Evolutionary conservation across 1,140 invertebrate species (phyloP).

Genomic region (Listronotus bonariensis): DNA sequence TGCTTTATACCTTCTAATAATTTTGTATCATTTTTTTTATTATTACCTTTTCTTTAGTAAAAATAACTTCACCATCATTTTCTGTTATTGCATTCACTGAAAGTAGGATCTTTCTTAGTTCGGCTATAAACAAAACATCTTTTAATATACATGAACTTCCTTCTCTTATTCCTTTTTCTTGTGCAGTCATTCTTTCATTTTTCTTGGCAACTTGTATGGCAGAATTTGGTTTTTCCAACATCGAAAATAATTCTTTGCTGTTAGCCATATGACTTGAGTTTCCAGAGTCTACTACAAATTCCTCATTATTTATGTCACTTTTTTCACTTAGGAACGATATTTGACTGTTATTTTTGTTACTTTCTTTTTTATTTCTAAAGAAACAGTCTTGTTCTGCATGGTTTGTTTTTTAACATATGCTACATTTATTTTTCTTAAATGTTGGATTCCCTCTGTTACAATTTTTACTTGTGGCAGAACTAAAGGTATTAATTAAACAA

Average conservation of each 20-base stretch:
- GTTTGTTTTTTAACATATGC: slow-evolving; percentile 10
- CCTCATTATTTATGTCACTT: not conserved
- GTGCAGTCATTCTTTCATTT: slow-evolving; percentile 3
- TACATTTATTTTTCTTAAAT: not conserved
- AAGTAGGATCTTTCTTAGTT: no score
- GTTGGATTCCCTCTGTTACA: no score
- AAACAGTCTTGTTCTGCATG: slow-evolving; percentile 20
- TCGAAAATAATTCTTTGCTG: not conserved
- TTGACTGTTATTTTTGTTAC: slow-evolving; percentile 13
- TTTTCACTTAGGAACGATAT: not conserved
- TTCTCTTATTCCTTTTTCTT: slow-evolving; percentile 1
- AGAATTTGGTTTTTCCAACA: not conserved
- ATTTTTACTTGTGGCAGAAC: no score
- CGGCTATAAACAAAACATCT: no score
- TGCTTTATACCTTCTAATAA: no score
- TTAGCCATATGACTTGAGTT: slow-evolving; percentile 8
- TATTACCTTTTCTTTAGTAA: no score
- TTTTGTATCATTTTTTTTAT: no score
- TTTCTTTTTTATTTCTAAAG: slow-evolving; percentile 4
- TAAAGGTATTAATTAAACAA: no score
- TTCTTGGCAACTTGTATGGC: slow-evolving; percentile 6
- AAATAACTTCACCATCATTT: no score
- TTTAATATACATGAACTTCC: no score
- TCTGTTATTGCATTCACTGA: no score
- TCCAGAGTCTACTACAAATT: slow-evolving; percentile 17